These are phyloP conservation scores for Epistrophella euchroma DNA, from an alignment of 2,888 invertebrate species.

Conservation along the genomic window DNA sequence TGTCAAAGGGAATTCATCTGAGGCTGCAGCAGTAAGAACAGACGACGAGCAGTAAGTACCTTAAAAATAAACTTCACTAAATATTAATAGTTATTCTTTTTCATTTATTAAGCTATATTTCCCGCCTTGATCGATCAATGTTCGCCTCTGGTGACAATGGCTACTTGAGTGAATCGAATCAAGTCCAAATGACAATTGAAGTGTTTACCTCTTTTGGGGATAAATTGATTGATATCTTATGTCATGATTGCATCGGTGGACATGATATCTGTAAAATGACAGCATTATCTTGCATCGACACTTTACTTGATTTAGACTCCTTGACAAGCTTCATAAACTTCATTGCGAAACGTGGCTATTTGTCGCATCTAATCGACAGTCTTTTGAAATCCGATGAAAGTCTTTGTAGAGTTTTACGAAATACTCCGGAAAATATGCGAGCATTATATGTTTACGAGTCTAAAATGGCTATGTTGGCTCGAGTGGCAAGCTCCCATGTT, in stretches of 20 bases:
- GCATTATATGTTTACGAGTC: conserved; percentile 94
- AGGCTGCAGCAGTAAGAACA: conserved; percentile 78
- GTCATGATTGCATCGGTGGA: conserved; percentile 94
- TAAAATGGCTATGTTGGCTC: conserved; percentile 91
- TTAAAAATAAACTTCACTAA: conserved; percentile 62
- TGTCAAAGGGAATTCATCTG: conserved; percentile 84
- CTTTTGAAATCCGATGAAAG: conserved; percentile 90
- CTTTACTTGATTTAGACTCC: conserved; percentile 90
- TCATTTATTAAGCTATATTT: conserved; percentile 86
- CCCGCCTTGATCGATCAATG: conserved; percentile 87
- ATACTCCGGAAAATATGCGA: conserved; percentile 88
- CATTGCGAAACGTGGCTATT: conserved; percentile 87
- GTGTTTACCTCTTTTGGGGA: conserved; percentile 91
- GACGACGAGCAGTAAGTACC: conserved; percentile 77
- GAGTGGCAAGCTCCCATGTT: conserved; percentile 87
- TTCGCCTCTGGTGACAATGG: conserved; percentile 85
- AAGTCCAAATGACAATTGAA: conserved; percentile 84
- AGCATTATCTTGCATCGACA: conserved; percentile 92
- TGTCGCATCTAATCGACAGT: conserved; percentile 93
- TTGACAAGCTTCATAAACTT: conserved; percentile 88
- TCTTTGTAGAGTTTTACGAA: conserved; percentile 87
- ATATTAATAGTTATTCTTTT: background rate
- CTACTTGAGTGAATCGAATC: conserved; percentile 85
- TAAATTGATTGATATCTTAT: conserved; percentile 91
- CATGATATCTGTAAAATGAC: conserved; percentile 96